Evolutionary conservation across 2,797 vertebrate species (phyloP).

Genomic region (Lithobates pipiens): DNA sequence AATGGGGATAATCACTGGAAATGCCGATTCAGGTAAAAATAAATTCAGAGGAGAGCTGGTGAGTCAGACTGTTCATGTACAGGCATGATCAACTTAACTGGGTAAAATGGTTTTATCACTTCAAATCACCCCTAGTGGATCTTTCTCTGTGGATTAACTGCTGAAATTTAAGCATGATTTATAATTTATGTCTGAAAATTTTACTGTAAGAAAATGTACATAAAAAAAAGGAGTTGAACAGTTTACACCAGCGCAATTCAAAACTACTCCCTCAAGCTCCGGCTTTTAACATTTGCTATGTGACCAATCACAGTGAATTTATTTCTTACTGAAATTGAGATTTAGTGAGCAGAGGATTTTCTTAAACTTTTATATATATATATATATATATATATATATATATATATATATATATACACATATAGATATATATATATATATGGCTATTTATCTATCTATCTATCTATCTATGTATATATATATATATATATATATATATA

Average conservation of each 20-base stretch:
- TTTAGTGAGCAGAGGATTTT: too few relatives aligned
- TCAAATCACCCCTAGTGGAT: constrained; percentile 46
- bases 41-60: constrained; percentile 24
- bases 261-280: constrained; percentile 3
- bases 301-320: too few relatives aligned
- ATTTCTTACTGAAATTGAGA: too few relatives aligned
- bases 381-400: too few relatives aligned
- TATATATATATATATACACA: too few relatives aligned
- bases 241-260: constrained; percentile 4
- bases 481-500: too few relatives aligned
- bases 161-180: constrained; percentile 43
- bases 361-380: too few relatives aligned
- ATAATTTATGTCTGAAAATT: constrained; percentile 47
- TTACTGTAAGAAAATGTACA: constrained; percentile 17
- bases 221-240: neutral
- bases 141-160: constrained; percentile 33
- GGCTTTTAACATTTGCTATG: too few relatives aligned
- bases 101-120: constrained; percentile 41
- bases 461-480: too few relatives aligned
- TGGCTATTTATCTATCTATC: too few relatives aligned
- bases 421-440: too few relatives aligned
- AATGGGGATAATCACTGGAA: constrained; percentile 40
- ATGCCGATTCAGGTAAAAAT: constrained; percentile 11
- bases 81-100: constrained; percentile 33
- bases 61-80: constrained; percentile 28